Percentiles rank a stretch among this genome's conserved stretches.
Evolutionary conservation across 2,888 invertebrate species (phyloP).

Genomic region (Cheilosia pagana): DNA sequence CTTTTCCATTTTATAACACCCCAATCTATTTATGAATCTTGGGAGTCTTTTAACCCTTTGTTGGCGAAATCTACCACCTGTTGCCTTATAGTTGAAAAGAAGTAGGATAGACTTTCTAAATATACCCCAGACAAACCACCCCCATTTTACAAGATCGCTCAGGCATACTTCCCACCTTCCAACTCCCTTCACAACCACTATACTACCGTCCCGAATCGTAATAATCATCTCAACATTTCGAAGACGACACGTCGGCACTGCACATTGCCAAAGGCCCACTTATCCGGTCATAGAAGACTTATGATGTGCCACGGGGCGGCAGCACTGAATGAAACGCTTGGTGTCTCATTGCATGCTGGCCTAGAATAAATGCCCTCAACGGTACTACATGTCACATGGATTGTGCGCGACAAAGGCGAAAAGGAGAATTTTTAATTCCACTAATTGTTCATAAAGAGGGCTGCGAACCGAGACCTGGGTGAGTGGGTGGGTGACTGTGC

Average conservation of each 20-base stretch:
- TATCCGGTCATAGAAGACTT: conserved; percentile 44
- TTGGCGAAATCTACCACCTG: no score
- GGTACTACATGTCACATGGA: neutral
- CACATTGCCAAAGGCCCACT: conserved; percentile 46
- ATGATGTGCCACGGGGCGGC: neutral
- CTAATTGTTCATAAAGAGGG: conserved; percentile 62
- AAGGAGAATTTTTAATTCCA: conserved; percentile 60
- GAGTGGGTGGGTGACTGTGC: neutral
- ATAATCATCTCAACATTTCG: conserved; percentile 2
- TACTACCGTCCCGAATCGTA: neutral
- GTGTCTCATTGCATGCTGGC: neutral
- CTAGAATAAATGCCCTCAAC: conserved; percentile 5
- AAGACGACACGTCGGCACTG: conserved; percentile 8
- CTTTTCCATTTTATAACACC: no score
- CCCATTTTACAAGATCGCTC: no score
- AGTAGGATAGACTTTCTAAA: no score
- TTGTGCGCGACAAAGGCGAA: neutral
- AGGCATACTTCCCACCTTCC: neutral
- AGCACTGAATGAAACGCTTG: neutral
- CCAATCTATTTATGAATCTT: no score
- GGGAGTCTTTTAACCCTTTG: no score
- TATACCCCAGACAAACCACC: no score
- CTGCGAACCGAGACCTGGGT: conserved; percentile 15
- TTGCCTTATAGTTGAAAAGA: no score
- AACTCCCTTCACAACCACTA: neutral